These are phyloP conservation scores for Marmota flaviventris DNA, from an alignment of 2,113 vertebrate genomes.

Conservation along the genomic window DNA sequence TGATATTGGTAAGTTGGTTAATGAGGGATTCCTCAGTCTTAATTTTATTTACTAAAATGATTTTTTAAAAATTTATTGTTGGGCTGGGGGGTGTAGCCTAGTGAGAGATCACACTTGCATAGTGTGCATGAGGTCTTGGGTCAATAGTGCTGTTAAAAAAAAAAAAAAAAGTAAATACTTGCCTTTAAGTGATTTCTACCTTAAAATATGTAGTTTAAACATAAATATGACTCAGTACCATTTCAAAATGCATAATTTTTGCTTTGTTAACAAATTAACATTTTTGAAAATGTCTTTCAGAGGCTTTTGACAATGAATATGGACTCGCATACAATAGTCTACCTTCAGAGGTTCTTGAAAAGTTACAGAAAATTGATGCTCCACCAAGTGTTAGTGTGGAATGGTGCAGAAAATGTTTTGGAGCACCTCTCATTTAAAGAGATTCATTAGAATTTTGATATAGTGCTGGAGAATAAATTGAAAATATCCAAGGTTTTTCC, in stretches of 20 bases:
- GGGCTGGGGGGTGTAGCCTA: background rate
- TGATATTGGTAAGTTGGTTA: conserved; percentile 94
- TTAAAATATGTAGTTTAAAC: background rate
- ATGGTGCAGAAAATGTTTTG: conserved; percentile 96
- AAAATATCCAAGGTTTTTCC: conserved; percentile 35
- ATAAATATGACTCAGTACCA: background rate
- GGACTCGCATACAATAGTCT: conserved; percentile 91
- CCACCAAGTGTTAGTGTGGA: conserved; percentile 92
- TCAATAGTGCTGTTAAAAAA: too few species aligned
- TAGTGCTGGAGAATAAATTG: conserved; percentile 15
- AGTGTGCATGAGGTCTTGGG: background rate
- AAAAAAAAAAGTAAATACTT: background rate
- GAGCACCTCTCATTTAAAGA: conserved; percentile 93
- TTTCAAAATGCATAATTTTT: conserved; percentile 6
- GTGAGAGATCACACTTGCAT: background rate
- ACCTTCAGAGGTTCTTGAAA: conserved; percentile 91
- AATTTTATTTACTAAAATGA: conserved; percentile 20
- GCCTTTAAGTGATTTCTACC: background rate
- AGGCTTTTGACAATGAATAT: conserved; percentile 98
- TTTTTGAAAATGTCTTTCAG: conserved; percentile 87
- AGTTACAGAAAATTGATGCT: conserved; percentile 91
- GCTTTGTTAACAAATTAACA: conserved; percentile 17
- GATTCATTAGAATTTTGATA: background rate
- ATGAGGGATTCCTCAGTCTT: background rate
- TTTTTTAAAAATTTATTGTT: background rate